Evolutionary conservation across 2,113 vertebrate species (phyloP), one percentile per base, ranked within the genome.

Genomic region (Syrrhaptes paradoxus): DNA sequence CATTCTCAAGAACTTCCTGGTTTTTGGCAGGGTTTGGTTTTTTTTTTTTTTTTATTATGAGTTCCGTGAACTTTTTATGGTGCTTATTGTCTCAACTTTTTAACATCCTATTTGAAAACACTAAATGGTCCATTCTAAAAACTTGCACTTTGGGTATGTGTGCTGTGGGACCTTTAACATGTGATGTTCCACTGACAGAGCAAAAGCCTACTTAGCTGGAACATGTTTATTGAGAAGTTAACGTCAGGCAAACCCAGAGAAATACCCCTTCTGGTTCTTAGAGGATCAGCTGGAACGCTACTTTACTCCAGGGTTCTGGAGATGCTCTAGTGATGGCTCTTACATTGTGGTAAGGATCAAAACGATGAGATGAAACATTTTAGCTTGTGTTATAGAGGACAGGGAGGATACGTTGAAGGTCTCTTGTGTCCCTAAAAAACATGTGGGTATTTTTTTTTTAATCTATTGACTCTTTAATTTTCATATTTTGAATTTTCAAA

Each of bases 1-100:
- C 31, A 89, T 90, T 93, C 90, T 85, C 63, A 91, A 87, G 91
- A 79, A 92, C 87, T 97, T 98, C 94, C 93, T 97, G 93, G 0
- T 28, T 94, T 96, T 43, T 25, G 13, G 26, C 36, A 51, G 25
- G 5, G n/a, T n/a, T n/a, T n/a, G n/a, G n/a, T n/a, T n/a, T n/a
- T 77, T 85, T 65, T 74, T 89, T 95, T 85, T 66, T 92, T 75
- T 73, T 57, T 72, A 36, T 61, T 72, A 93, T 75, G 36, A 72
- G 46, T 84, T 94, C 51, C 41, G 45, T 85, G 36, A 63, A 34
- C 80, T 90, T 89, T 86, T 95, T 71, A 85, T 12, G 1, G 41
- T 66, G 28, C 18, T 68, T 54, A 46, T 95, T 59, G 54, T 89
- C 48, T 59, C 3, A 11, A 85, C 25, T 11, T 34, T 63, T 68